Percentiles rank a stretch among this genome's conserved stretches.
Conservation (phyloP, 2,888 invertebrate species). For the Hemicrepidius hirtus region DNA sequence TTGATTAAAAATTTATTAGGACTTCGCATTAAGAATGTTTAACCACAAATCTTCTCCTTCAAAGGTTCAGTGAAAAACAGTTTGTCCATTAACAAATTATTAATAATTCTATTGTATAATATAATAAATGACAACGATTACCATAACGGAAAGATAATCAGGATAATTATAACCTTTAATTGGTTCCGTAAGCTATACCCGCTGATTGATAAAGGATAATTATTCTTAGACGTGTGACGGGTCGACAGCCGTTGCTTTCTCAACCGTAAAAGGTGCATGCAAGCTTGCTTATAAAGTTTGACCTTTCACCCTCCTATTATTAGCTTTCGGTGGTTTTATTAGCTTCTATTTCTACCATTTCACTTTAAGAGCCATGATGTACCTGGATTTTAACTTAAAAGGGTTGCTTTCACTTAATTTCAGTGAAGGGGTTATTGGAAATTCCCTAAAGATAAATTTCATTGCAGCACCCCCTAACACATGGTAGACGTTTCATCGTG, state of each 20-base stretch:
- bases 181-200: constrained; percentile 34
- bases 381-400: too few relatives aligned
- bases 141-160: constrained; percentile 26
- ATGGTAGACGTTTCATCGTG: not conserved
- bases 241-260: constrained; percentile 45
- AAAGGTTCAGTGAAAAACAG: too few relatives aligned
- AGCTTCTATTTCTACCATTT: constrained; percentile 15
- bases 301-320: constrained; percentile 39
- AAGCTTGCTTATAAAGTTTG: constrained; percentile 38
- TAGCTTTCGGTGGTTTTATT: constrained; percentile 14
- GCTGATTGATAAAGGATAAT: constrained; percentile 52
- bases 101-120: not conserved
- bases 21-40: too few relatives aligned
- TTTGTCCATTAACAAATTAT: too few relatives aligned
- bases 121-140: constrained; percentile 23
- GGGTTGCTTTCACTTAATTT: too few relatives aligned
- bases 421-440: too few relatives aligned
- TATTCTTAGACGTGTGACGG: constrained; percentile 50
- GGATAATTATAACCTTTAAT: constrained; percentile 38
- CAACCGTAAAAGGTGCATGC: constrained; percentile 46
- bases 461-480: too few relatives aligned
- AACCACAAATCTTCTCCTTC: too few relatives aligned
- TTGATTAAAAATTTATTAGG: too few relatives aligned
- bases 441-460: too few relatives aligned
- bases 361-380: not conserved